These are phyloP conservation scores for Drusus annulatus DNA, from an alignment of 1,140 invertebrate genomes.

Conservation along the genomic window DNA sequence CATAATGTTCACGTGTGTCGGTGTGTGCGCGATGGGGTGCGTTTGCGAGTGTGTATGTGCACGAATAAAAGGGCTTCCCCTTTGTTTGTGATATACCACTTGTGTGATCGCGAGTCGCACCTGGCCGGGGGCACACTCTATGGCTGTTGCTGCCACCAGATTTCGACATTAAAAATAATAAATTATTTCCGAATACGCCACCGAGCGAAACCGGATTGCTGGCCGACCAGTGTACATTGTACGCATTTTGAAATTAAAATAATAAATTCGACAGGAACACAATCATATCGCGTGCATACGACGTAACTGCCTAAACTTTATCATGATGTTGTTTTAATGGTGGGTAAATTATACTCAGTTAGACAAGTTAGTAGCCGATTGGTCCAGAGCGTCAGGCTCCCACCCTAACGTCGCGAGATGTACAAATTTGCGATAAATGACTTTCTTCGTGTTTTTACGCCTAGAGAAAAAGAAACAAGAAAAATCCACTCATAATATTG, in stretches of 20 bases:
- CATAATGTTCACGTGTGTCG: not conserved
- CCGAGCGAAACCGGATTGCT: not conserved
- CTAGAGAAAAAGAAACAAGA: too few relatives aligned
- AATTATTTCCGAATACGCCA: not conserved
- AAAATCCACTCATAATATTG: too few relatives aligned
- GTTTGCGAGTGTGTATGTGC: not conserved
- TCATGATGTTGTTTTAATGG: too few relatives aligned
- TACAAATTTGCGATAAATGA: too few relatives aligned
- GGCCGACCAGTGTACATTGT: not conserved
- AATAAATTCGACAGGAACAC: too few relatives aligned
- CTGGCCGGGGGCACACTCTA: conserved; percentile 22
- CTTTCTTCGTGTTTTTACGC: too few relatives aligned
- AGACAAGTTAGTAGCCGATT: too few relatives aligned
- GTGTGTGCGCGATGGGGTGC: not conserved
- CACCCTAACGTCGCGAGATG: too few relatives aligned
- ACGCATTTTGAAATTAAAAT: not conserved
- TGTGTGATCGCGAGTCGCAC: conserved; percentile 48
- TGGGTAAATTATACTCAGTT: too few relatives aligned
- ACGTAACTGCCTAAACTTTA: too few relatives aligned
- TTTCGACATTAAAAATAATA: conserved; percentile 19
- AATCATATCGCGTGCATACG: too few relatives aligned
- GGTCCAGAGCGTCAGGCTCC: too few relatives aligned
- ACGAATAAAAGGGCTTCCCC: conserved; percentile 18
- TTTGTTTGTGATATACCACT: conserved; percentile 50
- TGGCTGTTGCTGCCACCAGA: not conserved